Base-by-base conservation (phyloP, 2,888 invertebrate genomes). In the Heliconius ethilla region DNA sequence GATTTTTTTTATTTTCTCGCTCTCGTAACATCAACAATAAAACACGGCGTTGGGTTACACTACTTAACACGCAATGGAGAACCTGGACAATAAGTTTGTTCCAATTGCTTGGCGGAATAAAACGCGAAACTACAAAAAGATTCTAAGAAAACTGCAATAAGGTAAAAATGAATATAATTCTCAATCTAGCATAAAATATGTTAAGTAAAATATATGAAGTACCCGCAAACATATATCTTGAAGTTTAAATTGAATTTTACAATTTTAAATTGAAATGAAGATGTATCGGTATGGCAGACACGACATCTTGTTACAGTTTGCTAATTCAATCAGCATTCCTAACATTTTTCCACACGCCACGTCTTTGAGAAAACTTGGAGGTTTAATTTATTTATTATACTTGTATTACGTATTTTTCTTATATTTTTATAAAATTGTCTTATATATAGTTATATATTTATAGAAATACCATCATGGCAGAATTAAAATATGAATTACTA, bases 241-340 rank as follows among this genome's bases (percentile, higher is more conserved):
- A 63, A 63, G 13, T 63, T 63, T 15, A 27, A 63, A 63, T 63
- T 63, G 63, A 27, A 63, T 63, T 15, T 63, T 15, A 63, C 25
- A 63, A 63, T 63, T 63, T 63, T 15, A 63, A 29, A 55, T 51
- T 70, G 45, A 29, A 6, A 27, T 55, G 22, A 9, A 22, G 51
- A 22, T 22, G 7, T 18, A 51, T 51, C 18, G 29, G 70, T 70
- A 51, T 22, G 51, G 22, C 29, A 51, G 51, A 51, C 45, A 51
- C 70, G 51, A 70, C 70, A 70, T 33, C 70, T 70, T 55, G 29
- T 22, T 45, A 29, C 29, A 27, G 18, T 22, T 55, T 22, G 29
- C 51, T 70, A 70, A 70, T 55, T 27, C 51, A 55, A 70, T 70
- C 29, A 70, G 29, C 51, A 70, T 51, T 70, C 29, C 7, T 22